phyloP scores from a whole-genome alignment of 2,797 vertebrate genomes.

The Gastrophryne carolinensis region DNA sequence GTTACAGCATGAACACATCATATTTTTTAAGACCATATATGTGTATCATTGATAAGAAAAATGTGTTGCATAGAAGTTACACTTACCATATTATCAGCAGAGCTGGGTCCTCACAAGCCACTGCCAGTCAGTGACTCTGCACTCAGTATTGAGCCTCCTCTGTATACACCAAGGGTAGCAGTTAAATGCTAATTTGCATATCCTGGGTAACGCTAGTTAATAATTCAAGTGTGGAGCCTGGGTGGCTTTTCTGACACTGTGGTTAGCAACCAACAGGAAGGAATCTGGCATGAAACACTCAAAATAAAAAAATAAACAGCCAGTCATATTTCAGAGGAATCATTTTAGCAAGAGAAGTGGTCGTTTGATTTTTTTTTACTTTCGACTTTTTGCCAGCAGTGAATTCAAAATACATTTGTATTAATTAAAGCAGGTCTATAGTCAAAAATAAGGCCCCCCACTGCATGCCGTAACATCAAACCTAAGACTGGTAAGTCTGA shows the following conservation, averaged over 20 bases:
- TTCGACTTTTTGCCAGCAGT: too few relatives aligned
- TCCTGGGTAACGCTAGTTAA: conserved; percentile 42
- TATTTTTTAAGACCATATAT: background rate
- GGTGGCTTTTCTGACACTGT: conserved; percentile 9
- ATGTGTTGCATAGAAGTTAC: background rate
- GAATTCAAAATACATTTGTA: too few relatives aligned
- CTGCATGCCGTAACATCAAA: too few relatives aligned
- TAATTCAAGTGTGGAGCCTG: conserved; percentile 33
- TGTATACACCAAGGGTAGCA: conserved; percentile 4
- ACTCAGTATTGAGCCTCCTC: background rate
- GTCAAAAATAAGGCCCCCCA: too few relatives aligned
- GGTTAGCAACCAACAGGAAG: conserved; percentile 34
- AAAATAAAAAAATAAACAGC: background rate
- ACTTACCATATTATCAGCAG: conserved; percentile 30
- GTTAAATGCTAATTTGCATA: conserved; percentile 37
- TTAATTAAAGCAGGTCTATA: too few relatives aligned
- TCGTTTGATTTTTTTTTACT: too few relatives aligned
- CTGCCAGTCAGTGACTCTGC: background rate
- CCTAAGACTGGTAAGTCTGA: too few relatives aligned
- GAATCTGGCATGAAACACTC: background rate
- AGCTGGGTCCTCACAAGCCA: background rate
- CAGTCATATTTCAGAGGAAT: background rate
- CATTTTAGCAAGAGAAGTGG: conserved; percentile 1
- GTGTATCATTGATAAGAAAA: too few relatives aligned
- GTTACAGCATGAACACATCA: background rate